A percentile compares a stretch with the other conserved stretches of the same genome.
Evolutionary conservation across 2,797 vertebrate genomes (phyloP).

Genomic region (Dendrocincla tyrannina): DNA sequence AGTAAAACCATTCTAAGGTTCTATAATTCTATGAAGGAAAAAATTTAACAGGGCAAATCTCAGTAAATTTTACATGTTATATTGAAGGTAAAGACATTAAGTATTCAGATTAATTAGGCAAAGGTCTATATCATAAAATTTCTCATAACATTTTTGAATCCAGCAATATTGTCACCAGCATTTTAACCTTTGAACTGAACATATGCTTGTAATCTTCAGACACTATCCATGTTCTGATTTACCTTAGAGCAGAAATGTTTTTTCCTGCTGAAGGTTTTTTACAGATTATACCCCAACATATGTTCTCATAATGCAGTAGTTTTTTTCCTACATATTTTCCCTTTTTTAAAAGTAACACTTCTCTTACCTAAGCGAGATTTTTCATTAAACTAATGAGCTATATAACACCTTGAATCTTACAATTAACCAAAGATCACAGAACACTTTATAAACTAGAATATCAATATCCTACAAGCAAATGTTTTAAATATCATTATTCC

Average conservation of each 20-base stretch:
- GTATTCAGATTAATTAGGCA: neutral
- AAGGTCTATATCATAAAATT: neutral
- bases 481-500: neutral
- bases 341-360: neutral
- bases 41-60: neutral
- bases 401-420: neutral
- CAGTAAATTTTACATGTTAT: neutral
- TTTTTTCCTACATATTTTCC: neutral
- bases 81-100: neutral
- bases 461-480: neutral
- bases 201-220: neutral
- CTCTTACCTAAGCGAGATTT: neutral
- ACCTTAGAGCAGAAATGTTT: neutral
- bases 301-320: neutral
- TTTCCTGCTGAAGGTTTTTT: neutral
- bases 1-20: neutral
- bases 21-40: neutral
- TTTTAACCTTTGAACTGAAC: neutral
- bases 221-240: neutral
- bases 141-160: neutral
- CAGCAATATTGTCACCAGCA: neutral
- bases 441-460: constrained; percentile 4
- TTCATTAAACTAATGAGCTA: constrained; percentile 30
- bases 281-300: neutral
- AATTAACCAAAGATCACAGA: constrained; percentile 19